Percentiles rank a stretch among this genome's conserved stretches.
phyloP scores from a whole-genome alignment of 2,113 vertebrate genomes.

The Ascaphus truei region DNA sequence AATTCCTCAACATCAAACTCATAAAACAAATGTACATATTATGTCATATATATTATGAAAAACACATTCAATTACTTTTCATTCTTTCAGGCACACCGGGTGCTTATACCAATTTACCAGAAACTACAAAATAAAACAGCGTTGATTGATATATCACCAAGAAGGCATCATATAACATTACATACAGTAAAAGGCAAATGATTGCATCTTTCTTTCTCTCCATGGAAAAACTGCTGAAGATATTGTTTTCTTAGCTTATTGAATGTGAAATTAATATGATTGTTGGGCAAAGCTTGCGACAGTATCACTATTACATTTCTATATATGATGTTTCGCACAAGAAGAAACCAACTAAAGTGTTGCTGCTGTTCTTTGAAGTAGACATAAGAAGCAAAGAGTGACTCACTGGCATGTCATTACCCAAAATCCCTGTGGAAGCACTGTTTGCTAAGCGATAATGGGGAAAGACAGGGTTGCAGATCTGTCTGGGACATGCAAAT shows the following conservation, averaged over 20 bases:
- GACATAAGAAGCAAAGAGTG: too few relatives aligned
- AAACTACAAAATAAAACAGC: constrained; percentile 43
- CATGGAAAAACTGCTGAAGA: not conserved
- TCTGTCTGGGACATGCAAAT: too few relatives aligned
- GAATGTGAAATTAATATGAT: not conserved
- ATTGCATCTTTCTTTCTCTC: constrained; percentile 8
- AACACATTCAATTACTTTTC: constrained; percentile 39
- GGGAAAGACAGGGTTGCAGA: too few relatives aligned
- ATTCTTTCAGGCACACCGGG: constrained; percentile 64
- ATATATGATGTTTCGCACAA: not conserved
- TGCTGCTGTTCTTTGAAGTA: not conserved
- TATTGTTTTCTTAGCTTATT: not conserved
- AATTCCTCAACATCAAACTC: constrained; percentile 33
- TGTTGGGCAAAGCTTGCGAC: not conserved
- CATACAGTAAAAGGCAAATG: not conserved
- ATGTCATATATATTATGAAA: constrained; percentile 30
- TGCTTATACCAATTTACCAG: constrained; percentile 58
- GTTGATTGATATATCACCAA: constrained; percentile 25
- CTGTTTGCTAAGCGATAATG: too few relatives aligned
- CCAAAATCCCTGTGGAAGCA: too few relatives aligned
- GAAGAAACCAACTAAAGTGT: not conserved
- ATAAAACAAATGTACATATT: constrained; percentile 35
- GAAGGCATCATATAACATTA: not conserved
- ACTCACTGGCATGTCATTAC: too few relatives aligned
- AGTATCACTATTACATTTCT: not conserved